phyloP scores from a whole-genome alignment of 2,797 vertebrate species.

The Anabacerthia variegaticeps region DNA sequence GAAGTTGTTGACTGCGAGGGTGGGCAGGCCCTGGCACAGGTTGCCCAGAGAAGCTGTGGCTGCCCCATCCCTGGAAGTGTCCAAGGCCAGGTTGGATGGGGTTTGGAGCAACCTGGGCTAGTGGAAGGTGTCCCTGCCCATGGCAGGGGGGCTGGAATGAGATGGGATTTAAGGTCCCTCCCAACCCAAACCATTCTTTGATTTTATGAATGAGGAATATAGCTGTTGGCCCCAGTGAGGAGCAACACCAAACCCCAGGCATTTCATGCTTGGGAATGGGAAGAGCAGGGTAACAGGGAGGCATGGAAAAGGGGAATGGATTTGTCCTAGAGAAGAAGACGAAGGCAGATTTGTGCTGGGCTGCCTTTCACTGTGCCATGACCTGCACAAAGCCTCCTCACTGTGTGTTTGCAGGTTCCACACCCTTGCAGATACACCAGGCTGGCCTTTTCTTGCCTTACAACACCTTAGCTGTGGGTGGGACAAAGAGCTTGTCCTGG shows the following conservation, averaged over 20 bases:
- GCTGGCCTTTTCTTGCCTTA: neutral
- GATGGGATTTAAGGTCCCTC: neutral
- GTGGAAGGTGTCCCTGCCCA: neutral
- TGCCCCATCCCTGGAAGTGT: neutral
- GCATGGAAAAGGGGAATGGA: neutral
- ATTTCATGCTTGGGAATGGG: fast-evolving
- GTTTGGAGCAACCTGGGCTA: neutral
- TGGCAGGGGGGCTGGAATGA: neutral
- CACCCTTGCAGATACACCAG: neutral
- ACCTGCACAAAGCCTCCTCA: neutral
- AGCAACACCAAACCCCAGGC: neutral
- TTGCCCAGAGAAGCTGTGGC: neutral
- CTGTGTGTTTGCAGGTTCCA: neutral
- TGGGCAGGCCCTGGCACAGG: neutral
- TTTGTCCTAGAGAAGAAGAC: neutral
- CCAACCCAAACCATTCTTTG: too few relatives aligned
- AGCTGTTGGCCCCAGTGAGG: neutral
- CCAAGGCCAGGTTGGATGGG: fast-evolving
- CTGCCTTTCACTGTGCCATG: neutral
- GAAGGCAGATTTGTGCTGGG: neutral
- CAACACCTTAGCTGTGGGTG: fast-evolving
- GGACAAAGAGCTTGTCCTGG: neutral
- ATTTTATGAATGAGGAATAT: neutral
- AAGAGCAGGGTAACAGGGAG: neutral
- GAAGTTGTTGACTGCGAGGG: neutral